Evolutionary conservation across 2,888 invertebrate species (phyloP).

Genomic region (Rhingia campestris): DNA sequence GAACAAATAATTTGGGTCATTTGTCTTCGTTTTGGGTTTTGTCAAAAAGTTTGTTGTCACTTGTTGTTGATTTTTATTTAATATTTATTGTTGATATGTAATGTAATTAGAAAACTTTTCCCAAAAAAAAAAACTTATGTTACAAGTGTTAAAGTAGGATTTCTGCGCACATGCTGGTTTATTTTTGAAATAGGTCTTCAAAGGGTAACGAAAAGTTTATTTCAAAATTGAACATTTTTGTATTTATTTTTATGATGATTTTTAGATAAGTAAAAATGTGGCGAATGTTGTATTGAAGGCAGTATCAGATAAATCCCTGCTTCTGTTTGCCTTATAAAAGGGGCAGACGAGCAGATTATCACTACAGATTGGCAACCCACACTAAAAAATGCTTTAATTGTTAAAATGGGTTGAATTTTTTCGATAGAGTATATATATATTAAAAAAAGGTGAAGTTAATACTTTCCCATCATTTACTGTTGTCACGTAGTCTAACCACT

Average conservation of each 20-base stretch:
- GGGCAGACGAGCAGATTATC: too few relatives aligned
- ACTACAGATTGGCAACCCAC: too few relatives aligned
- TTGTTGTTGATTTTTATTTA: constrained; percentile 28
- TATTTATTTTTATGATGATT: constrained; percentile 1
- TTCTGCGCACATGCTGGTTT: neutral
- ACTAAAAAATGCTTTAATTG: too few relatives aligned
- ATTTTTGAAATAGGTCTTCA: constrained; percentile 38
- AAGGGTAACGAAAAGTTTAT: constrained; percentile 23
- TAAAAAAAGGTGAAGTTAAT: too few relatives aligned
- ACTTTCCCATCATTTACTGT: too few relatives aligned
- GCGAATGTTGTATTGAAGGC: too few relatives aligned
- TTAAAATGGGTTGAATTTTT: too few relatives aligned
- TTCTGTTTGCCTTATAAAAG: too few relatives aligned
- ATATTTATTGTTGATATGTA: constrained; percentile 30
- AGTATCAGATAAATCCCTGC: too few relatives aligned
- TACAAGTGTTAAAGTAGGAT: neutral
- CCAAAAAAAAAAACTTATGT: neutral
- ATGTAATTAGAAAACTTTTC: constrained; percentile 47
- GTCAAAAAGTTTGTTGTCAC: constrained; percentile 50
- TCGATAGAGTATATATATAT: too few relatives aligned
- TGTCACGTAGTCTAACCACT: neutral
- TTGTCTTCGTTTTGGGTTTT: constrained; percentile 51
- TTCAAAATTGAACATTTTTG: constrained; percentile 37
- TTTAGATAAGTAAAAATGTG: too few relatives aligned
- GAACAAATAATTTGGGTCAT: constrained; percentile 35